phyloP scores from a whole-genome alignment of 2,113 vertebrate species.

The Calidris pygmaea region DNA sequence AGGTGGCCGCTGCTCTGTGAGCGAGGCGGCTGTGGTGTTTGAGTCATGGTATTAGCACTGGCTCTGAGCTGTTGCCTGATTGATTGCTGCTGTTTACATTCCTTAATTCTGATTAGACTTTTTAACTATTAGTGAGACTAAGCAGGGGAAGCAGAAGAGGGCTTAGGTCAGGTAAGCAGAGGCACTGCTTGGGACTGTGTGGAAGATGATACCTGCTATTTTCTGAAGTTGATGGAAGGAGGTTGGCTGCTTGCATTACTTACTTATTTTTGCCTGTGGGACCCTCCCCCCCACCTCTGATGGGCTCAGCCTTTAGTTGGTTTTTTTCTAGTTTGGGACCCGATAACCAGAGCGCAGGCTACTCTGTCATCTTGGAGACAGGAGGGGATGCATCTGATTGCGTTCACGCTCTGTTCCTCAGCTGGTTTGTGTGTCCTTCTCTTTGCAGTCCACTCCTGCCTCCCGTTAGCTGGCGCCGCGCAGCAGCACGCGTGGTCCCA shows the following conservation, averaged over 20 bases:
- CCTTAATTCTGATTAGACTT: background rate
- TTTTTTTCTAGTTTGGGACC: background rate
- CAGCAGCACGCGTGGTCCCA: fast-evolving
- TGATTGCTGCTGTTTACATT: background rate
- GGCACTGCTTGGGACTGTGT: background rate
- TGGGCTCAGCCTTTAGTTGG: background rate
- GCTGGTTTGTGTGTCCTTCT: background rate
- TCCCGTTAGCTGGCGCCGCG: background rate
- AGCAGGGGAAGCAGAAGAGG: background rate
- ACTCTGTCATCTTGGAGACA: background rate
- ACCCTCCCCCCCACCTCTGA: background rate
- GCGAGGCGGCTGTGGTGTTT: fast-evolving
- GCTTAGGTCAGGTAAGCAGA: background rate
- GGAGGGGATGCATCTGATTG: background rate
- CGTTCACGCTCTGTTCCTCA: background rate
- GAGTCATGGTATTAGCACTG: background rate
- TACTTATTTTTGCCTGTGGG: background rate
- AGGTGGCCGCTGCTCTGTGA: background rate
- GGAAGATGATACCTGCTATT: background rate
- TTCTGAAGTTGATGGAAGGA: background rate
- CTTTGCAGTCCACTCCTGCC: background rate
- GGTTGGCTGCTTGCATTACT: background rate
- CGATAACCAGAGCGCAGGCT: too few relatives aligned
- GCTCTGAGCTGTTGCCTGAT: background rate
- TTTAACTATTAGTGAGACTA: background rate